Percentiles rank a stretch among this genome's conserved stretches.
phyloP scores from a whole-genome alignment of 2,797 vertebrate genomes.

The Hyperoplus lanceolatus region DNA sequence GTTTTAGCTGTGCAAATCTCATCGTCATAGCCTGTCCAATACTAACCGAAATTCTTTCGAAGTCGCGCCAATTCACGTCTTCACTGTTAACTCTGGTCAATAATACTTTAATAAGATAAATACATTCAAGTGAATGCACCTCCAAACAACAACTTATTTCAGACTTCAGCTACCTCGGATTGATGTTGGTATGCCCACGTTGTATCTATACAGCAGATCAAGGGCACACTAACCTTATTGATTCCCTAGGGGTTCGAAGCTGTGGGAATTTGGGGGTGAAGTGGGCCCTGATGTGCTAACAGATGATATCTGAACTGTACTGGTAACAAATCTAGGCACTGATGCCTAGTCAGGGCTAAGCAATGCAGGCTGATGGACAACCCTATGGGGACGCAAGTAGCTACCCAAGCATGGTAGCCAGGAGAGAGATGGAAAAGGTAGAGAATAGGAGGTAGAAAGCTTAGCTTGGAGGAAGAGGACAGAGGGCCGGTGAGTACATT shows the following conservation, averaged over 20 bases:
- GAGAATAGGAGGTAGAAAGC: conserved; percentile 17
- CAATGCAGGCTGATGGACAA: conserved; percentile 64
- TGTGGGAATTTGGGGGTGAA: conserved; percentile 32
- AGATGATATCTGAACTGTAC: conserved; percentile 73
- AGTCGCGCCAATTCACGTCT: background rate
- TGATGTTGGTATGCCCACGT: background rate
- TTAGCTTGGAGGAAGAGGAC: conserved; percentile 31
- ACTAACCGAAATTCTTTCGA: background rate
- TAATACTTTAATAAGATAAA: conserved; percentile 3
- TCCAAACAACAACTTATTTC: conserved; percentile 12
- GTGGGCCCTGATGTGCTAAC: conserved; percentile 64
- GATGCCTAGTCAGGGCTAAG: conserved; percentile 70
- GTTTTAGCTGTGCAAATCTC: background rate
- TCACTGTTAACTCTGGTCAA: background rate
- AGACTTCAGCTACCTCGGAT: background rate
- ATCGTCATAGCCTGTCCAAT: background rate
- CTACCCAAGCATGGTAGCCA: conserved; percentile 66
- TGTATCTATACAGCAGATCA: conserved; percentile 27
- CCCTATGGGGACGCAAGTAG: conserved; percentile 59
- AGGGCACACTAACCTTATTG: conserved; percentile 37
- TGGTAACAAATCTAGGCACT: conserved; percentile 54
- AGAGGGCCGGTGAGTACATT: conserved; percentile 29
- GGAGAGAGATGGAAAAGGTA: conserved; percentile 16
- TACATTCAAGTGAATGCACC: conserved; percentile 8
- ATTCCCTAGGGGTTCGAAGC: conserved; percentile 39